Conservation (phyloP, 2,888 invertebrate genomes). For the Parnassius orleans region DNA sequence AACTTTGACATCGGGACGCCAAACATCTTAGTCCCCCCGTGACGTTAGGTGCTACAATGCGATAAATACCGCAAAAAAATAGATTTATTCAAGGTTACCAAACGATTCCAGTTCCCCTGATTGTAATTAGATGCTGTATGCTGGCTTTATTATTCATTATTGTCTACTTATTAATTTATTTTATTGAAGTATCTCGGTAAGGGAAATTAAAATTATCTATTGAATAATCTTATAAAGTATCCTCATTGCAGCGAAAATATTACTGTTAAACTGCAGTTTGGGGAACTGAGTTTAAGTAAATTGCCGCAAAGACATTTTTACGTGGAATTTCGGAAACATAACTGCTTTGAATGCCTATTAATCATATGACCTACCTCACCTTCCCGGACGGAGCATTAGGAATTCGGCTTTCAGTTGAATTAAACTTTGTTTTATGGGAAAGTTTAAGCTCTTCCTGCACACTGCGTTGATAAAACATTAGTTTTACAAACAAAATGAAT, state of each 20-base stretch:
- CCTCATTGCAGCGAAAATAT: background rate
- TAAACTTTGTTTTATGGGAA: slow-evolving; percentile 23
- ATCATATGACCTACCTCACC: slow-evolving; percentile 20
- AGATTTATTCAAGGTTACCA: no score
- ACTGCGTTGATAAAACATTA: background rate
- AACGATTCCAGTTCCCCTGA: no score
- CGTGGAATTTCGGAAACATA: slow-evolving; percentile 5
- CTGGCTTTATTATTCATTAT: no score
- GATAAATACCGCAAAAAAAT: no score
- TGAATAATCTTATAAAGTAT: background rate
- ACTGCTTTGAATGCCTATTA: slow-evolving; percentile 16
- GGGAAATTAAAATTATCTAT: no score
- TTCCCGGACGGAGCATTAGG: slow-evolving; percentile 14
- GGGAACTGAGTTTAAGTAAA: background rate
- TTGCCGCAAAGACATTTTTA: slow-evolving; percentile 3
- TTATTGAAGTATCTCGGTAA: no score
- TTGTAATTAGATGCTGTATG: no score
- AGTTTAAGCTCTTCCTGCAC: slow-evolving; percentile 5
- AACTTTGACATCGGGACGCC: no score
- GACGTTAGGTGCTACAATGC: no score
- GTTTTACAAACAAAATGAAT: slow-evolving; percentile 1
- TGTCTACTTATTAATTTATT: no score
- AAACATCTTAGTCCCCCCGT: no score
- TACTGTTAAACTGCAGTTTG: slow-evolving; percentile 3
- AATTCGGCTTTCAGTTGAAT: slow-evolving; percentile 27